phyloP scores from a whole-genome alignment of 2,797 vertebrate species.

The Scleropages formosus region DNA sequence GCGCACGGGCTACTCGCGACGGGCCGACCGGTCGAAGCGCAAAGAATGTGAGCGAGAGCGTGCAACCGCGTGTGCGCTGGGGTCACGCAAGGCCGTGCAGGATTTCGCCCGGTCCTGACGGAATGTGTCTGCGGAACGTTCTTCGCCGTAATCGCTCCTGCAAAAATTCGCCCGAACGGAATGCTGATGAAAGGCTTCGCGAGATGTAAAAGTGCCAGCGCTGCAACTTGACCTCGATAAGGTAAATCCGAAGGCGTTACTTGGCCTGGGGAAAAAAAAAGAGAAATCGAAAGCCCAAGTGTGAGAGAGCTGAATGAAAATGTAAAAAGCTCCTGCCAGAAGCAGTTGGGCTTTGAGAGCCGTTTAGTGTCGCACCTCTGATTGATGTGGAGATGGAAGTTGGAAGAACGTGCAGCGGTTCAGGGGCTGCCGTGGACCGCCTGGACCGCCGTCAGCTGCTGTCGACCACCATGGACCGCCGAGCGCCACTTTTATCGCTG shows the following conservation, averaged over 20 bases:
- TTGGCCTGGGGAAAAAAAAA: neutral
- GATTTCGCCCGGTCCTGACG: no score
- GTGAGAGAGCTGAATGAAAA: neutral
- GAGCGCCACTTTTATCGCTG: neutral
- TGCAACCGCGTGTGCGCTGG: no score
- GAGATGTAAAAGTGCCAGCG: neutral
- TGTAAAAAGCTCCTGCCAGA: neutral
- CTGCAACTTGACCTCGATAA: neutral
- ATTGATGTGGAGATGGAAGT: neutral
- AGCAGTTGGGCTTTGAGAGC: neutral
- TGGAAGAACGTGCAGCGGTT: neutral
- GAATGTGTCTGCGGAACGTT: no score
- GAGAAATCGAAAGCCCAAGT: neutral
- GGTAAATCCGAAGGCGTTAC: neutral
- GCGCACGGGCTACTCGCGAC: no score
- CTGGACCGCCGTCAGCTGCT: no score
- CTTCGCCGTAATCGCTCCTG: no score
- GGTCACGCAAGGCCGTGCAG: no score
- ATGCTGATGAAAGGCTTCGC: no score
- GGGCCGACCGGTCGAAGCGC: no score
- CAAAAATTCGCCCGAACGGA: no score
- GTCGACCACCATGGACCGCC: neutral
- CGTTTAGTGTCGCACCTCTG: neutral
- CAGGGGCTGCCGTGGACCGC: neutral
- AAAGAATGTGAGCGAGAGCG: no score